phyloP scores from a whole-genome alignment of 1,140 invertebrate genomes.

The Portunus trituberculatus region DNA sequence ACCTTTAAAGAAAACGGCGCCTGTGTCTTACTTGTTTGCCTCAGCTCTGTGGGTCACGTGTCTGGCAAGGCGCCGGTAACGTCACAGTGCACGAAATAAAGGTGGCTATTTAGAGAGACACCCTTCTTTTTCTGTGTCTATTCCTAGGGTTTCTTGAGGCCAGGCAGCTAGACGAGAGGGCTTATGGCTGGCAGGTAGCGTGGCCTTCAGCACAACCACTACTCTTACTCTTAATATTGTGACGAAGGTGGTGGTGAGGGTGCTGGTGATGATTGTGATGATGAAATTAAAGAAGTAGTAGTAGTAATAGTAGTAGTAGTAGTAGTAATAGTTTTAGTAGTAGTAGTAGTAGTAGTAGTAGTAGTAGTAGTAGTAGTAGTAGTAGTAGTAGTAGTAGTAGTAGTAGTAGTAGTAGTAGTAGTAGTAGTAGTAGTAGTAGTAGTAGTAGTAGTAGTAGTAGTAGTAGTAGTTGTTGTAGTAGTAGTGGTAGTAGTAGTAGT shows the following conservation, averaged over 20 bases:
- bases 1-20: too few relatives aligned
- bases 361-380: too few relatives aligned
- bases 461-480: not conserved
- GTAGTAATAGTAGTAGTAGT: conserved; percentile 14
- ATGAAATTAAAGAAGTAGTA: too few relatives aligned
- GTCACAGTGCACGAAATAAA: not conserved
- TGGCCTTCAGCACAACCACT: not conserved
- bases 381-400: too few relatives aligned
- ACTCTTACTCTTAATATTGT: not conserved
- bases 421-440: too few relatives aligned
- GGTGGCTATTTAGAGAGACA: not conserved
- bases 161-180: not conserved
- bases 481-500: not conserved
- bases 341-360: too few relatives aligned
- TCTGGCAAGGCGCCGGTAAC: not conserved
- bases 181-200: not conserved
- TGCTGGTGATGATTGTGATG: not conserved
- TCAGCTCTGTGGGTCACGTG: not conserved
- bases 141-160: not conserved
- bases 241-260: not conserved
- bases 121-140: not conserved
- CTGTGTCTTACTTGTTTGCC: not conserved
- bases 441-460: not conserved
- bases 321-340: not conserved
- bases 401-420: too few relatives aligned